phyloP scores from a whole-genome alignment of 2,797 vertebrate genomes.

The Oryzias dopingdopingensis region DNA sequence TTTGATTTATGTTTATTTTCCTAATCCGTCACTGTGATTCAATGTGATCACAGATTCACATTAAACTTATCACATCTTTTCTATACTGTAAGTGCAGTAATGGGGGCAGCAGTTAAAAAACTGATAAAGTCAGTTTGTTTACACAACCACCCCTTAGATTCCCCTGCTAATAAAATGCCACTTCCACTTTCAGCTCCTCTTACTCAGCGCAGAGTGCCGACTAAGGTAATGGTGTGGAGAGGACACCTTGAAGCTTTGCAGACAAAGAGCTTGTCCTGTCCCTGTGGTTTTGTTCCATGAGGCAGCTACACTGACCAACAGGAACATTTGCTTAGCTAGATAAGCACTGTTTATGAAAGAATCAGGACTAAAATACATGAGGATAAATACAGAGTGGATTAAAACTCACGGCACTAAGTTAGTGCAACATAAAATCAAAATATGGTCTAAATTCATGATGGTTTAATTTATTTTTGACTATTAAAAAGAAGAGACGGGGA shows the following conservation, averaged over 20 bases:
- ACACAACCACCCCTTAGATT: slow-evolving; percentile 36
- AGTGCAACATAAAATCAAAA: too few species aligned
- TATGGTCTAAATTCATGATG: too few species aligned
- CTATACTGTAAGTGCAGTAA: slow-evolving; percentile 4
- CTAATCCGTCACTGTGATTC: neutral
- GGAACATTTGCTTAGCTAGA: slow-evolving; percentile 7
- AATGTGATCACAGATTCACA: slow-evolving; percentile 17
- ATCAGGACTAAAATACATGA: neutral
- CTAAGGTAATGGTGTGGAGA: slow-evolving; percentile 62
- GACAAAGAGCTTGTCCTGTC: slow-evolving; percentile 41
- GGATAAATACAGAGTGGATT: neutral
- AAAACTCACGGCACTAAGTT: neutral
- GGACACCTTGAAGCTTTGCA: slow-evolving; percentile 65
- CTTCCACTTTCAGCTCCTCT: slow-evolving; percentile 50
- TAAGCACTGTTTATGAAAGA: neutral
- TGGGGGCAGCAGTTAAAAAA: slow-evolving; percentile 17
- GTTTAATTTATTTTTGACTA: too few species aligned
- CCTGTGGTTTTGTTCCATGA: slow-evolving; percentile 19
- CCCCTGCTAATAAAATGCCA: slow-evolving; percentile 53
- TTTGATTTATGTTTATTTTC: neutral
- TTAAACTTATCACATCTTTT: slow-evolving; percentile 13
- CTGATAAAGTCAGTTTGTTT: slow-evolving; percentile 42
- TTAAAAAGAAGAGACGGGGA: too few species aligned
- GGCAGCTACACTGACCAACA: slow-evolving; percentile 11
- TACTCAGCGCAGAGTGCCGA: slow-evolving; percentile 41